Evolutionary conservation across 1,140 invertebrate species (phyloP), one percentile per base, ranked within the genome.

Genomic region (Drosophila sproati): DNA sequence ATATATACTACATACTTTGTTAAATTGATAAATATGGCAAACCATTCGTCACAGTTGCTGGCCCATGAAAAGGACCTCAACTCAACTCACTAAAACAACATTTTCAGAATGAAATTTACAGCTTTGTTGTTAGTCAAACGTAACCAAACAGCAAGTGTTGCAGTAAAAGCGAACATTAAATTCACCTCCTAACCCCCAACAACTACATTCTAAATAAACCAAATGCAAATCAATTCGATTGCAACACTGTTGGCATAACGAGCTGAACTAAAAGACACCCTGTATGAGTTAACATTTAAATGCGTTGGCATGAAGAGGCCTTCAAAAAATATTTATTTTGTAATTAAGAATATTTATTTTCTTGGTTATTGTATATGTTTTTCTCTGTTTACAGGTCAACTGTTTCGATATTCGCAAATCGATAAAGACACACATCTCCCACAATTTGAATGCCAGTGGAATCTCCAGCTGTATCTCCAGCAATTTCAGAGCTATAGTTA

Each of bases 101-200:
- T 35, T 64, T 62, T 55, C 55, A 66, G 66, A 66, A 39, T 82
- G 59, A 74, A 82, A 87, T 85, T 86, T 81, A 73, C 77, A 59
- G 59, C 59, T 68, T 80, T 83, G 73, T 73, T 80, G 80, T 88
- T 71, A 79, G 76, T 77, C 82, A 88, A 73, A 86, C 88, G 83
- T 50, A 74, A 67, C 77, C 71, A 70, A 78, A 61, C 32, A 3
- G 32, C 57, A 35, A 60, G 45, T 47, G 41, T 20, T 31, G 54
- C 20, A 55, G 51, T 34, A 55, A 34, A 28, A 29, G 7, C 10
- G 29, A 31, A 32, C 48, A 32, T 29, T 32, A 31, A 50, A 50
- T 6, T 20, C 37, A 20, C n/a, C 29, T 37, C 29, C 31, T 20
- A 20, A 20, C 20, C 20, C 20, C 20, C 0, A 20, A 20, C 20